Conservation (phyloP, 2,797 vertebrate species). For the Macrochelys suwanniensis region DNA sequence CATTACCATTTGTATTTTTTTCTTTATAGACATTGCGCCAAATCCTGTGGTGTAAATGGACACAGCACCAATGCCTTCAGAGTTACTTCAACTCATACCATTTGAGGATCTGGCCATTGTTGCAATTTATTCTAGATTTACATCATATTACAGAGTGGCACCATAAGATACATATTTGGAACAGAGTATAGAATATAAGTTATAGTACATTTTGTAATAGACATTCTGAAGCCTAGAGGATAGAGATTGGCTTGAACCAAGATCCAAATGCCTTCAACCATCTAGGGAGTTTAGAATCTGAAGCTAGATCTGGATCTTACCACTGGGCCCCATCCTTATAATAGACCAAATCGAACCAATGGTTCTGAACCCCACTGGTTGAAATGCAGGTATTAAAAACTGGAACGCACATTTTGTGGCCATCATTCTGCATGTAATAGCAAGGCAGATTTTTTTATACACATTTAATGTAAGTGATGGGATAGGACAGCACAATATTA, state of each 20-base stretch:
- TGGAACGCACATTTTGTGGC: neutral
- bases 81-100: neutral
- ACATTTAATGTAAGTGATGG: slow-evolving; percentile 16
- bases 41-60: fast-evolving
- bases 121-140: neutral
- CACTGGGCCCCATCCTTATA: neutral
- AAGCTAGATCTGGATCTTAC: neutral
- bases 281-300: neutral
- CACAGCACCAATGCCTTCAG: neutral
- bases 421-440: neutral
- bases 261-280: slow-evolving; percentile 27
- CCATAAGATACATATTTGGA: neutral
- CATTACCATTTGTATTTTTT: neutral
- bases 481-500: neutral
- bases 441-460: neutral
- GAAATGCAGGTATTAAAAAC: neutral
- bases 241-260: slow-evolving; percentile 45
- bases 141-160: neutral
- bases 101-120: neutral
- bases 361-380: neutral
- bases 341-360: slow-evolving; percentile 1
- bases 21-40: neutral
- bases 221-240: neutral
- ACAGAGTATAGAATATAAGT: neutral
- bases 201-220: slow-evolving; percentile 9